Percentiles rank a stretch among this genome's conserved stretches.
Evolutionary conservation across 2,888 invertebrate genomes (phyloP).

Genomic region (Chymomyza caudatula): DNA sequence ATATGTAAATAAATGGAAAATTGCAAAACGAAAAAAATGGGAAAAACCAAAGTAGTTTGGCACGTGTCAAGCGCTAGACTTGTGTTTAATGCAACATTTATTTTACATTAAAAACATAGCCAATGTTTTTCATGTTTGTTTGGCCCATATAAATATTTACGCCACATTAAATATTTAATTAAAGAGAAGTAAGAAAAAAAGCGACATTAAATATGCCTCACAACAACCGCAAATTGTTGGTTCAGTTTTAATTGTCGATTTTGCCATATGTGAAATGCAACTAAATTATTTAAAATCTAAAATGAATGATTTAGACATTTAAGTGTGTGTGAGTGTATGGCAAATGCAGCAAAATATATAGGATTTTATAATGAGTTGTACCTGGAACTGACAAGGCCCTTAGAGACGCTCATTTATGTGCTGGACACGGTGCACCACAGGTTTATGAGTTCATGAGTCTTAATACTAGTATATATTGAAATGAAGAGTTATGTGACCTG

Average conservation of each 20-base stretch:
- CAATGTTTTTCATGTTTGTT: background rate
- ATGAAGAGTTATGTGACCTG: background rate
- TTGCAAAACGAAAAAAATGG: background rate
- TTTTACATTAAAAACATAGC: conserved; percentile 4
- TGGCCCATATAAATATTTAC: conserved; percentile 6
- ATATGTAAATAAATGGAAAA: conserved; percentile 43
- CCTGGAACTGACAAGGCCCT: background rate
- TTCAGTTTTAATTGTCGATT: conserved; percentile 1
- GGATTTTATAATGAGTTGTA: background rate
- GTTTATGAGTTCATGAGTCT: conserved; percentile 29
- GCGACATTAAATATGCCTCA: conserved; percentile 6
- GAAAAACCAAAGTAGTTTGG: background rate
- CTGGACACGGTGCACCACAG: background rate
- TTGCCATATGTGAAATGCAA: background rate
- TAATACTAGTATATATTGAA: background rate
- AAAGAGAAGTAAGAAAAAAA: background rate
- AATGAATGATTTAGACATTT: background rate
- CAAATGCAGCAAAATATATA: background rate
- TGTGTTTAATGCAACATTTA: background rate
- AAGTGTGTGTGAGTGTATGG: background rate
- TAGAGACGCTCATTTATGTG: background rate
- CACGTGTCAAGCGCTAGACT: background rate
- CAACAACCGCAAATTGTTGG: conserved; percentile 34
- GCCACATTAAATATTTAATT: conserved; percentile 36
- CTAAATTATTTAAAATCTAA: background rate